Percentiles rank a stretch among this genome's conserved stretches.
Evolutionary conservation across 2,113 vertebrate species (phyloP).

Genomic region (Corvus moneduloides): DNA sequence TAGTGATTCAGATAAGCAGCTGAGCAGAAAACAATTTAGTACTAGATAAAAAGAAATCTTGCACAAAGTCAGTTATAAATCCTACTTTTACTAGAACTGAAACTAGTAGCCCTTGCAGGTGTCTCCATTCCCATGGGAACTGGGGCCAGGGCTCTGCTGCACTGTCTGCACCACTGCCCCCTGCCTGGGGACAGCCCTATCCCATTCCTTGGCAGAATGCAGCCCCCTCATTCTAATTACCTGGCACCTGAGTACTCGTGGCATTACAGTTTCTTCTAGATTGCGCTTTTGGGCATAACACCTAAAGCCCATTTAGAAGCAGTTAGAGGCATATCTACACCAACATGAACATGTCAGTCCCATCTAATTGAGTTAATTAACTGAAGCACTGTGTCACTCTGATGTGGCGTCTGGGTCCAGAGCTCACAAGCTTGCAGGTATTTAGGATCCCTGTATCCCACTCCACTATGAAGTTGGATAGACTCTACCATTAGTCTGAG

Average conservation of each 20-base stretch:
- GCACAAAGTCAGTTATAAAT: background rate
- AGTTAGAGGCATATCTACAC: background rate
- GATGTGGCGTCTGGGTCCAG: background rate
- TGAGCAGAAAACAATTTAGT: background rate
- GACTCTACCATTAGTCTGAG: background rate
- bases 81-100: background rate
- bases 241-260: background rate
- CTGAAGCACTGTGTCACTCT: background rate
- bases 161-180: background rate
- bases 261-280: background rate
- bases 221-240: background rate
- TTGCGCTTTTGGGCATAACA: background rate
- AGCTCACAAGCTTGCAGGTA: background rate
- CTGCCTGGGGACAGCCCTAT: background rate
- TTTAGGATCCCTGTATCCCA: background rate
- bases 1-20: background rate
- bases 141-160: background rate
- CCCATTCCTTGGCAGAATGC: no score
- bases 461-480: background rate
- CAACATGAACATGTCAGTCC: background rate
- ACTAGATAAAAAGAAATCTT: background rate
- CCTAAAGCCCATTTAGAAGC: background rate
- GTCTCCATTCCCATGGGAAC: background rate
- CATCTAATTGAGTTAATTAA: conserved; percentile 12
- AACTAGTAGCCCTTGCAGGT: background rate